Evolutionary conservation across 2,113 vertebrate genomes (phyloP), one percentile per base, ranked within the genome.

Genomic region (Elachura formosa): DNA sequence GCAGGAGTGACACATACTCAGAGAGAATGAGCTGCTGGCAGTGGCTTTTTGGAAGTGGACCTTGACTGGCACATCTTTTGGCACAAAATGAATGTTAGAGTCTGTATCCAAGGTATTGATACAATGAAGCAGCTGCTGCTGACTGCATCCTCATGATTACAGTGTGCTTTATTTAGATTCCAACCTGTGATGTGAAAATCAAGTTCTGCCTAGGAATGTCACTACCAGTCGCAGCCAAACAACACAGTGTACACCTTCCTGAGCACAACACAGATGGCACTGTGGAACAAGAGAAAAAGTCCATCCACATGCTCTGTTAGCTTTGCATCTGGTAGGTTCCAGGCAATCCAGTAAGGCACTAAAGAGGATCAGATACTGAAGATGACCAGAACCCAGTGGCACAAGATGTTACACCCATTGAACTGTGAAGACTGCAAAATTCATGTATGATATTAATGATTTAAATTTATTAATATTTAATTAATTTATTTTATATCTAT

Each of bases 1-100:
- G 33, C 31, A 61, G 33, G 33, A 68, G 22, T 13, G 36, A 11
- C 16, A 15, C 0, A 0, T 23, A 15, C n/a, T n/a, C 1, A 8
- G n/a, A 51, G 14, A 64, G 40, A 46, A 73, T 19, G 36, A 73
- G 17, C 25, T 79, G 15, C 31, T 87, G 25, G 21, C 45, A 31
- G 11, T 10, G 13, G 1, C 13, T 17, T 77, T 84, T 43, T 66
- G 49, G 22, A 69, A 86, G 8, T 25, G 34, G 58, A 24, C 38
- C 25, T 14, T 2, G 0, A 9, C 29, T 59, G 21, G 36, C 25
- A 29, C 21, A 9, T 59, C 64, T 62, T 49, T 80, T 45, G 34
- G 29, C 33, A 72, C 48, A 31, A 73, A 31, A 4, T 75, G 40
- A 77, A 14, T 5, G 2, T 41, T 41, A 25, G 40, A 80, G 33